phyloP scores from a whole-genome alignment of 2,797 vertebrate genomes.

The Meda fulgida region DNA sequence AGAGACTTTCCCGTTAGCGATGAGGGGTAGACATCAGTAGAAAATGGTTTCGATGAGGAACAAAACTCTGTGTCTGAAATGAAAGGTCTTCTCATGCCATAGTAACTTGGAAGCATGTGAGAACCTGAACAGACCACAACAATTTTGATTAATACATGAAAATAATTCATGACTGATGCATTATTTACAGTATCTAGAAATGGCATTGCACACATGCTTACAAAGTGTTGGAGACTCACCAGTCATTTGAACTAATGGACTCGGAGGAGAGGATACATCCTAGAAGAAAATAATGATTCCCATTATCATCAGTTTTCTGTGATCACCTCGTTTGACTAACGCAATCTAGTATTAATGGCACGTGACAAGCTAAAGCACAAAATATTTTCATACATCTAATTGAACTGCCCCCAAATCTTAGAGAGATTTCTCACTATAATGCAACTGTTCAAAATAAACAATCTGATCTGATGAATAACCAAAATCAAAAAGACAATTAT shows the following conservation, averaged over 20 bases:
- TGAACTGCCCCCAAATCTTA: not conserved
- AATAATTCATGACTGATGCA: not conserved
- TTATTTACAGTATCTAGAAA: not conserved
- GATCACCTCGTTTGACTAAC: constrained; percentile 29
- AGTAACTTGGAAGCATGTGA: constrained; percentile 82
- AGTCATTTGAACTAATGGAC: constrained; percentile 84
- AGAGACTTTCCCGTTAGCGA: constrained; percentile 80
- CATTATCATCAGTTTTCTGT: not conserved
- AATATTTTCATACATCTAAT: constrained; percentile 24
- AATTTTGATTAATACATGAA: not conserved
- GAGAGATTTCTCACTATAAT: not conserved
- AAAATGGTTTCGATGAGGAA: constrained; percentile 81
- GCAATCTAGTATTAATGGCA: constrained; percentile 7
- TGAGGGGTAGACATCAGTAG: constrained; percentile 78
- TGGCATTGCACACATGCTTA: not conserved
- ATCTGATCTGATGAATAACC: not conserved
- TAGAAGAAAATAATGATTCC: constrained; percentile 67
- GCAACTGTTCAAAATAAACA: not conserved
- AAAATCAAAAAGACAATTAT: not conserved
- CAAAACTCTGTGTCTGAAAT: constrained; percentile 86
- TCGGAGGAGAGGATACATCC: constrained; percentile 76
- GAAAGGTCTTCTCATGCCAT: constrained; percentile 84
- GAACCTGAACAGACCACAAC: constrained; percentile 77
- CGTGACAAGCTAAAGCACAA: not conserved
- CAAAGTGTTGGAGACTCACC: constrained; percentile 76